These are phyloP conservation scores for Lampropteryx suffumata DNA, from an alignment of 2,888 invertebrate genomes.

Conservation along the genomic window DNA sequence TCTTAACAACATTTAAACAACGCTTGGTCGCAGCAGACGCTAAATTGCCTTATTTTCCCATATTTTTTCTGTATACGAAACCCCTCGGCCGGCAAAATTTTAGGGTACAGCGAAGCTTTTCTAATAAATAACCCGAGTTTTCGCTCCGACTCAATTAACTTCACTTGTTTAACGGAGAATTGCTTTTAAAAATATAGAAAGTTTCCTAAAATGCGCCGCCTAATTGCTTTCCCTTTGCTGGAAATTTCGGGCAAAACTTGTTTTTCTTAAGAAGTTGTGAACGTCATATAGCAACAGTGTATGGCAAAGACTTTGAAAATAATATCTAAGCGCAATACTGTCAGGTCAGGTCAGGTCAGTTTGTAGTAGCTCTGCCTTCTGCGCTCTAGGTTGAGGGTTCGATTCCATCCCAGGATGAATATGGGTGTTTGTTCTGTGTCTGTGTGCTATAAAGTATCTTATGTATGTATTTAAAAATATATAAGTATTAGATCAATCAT, in stretches of 20 bases:
- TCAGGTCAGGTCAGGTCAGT: too few species aligned
- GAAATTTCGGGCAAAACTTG: slow-evolving; percentile 4
- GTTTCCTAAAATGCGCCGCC: slow-evolving; percentile 26
- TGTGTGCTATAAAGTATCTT: too few species aligned
- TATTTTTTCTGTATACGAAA: slow-evolving; percentile 31
- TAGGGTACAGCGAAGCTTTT: slow-evolving; percentile 37
- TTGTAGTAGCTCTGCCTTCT: too few species aligned
- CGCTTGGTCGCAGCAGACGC: background rate
- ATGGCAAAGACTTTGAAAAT: too few species aligned
- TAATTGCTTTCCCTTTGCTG: slow-evolving; percentile 37
- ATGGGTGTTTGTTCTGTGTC: too few species aligned
- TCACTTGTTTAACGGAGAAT: slow-evolving; percentile 46
- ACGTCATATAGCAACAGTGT: background rate
- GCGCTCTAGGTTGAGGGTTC: too few species aligned
- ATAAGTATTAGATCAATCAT: too few species aligned
- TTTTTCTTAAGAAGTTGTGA: background rate
- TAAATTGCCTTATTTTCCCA: slow-evolving; percentile 8
- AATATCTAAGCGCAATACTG: too few species aligned
- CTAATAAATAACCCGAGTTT: slow-evolving; percentile 47
- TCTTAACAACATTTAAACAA: background rate
- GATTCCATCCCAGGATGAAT: too few species aligned
- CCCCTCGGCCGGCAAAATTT: slow-evolving; percentile 34
- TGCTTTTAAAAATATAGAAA: slow-evolving; percentile 40
- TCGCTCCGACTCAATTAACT: slow-evolving; percentile 50
- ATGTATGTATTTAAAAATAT: too few species aligned